These are phyloP conservation scores for Thunnus thynnus DNA, from an alignment of 2,113 vertebrate species.

Conservation along the genomic window DNA sequence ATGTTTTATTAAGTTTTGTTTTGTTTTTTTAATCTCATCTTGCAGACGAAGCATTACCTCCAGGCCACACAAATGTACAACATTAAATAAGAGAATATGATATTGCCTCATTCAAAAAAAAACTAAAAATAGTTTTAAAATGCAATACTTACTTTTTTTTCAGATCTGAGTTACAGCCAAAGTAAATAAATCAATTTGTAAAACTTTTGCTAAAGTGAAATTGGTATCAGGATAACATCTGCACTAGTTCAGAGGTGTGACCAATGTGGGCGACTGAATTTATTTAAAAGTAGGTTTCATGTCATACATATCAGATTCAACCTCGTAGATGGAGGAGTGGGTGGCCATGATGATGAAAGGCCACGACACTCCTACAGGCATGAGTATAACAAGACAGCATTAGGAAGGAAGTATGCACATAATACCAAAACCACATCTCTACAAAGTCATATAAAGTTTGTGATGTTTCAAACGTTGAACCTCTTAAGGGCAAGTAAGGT, in stretches of 20 bases:
- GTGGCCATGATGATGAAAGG: slow-evolving; percentile 52
- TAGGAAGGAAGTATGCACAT: neutral
- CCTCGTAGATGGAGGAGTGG: slow-evolving; percentile 41
- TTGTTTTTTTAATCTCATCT: too few relatives aligned
- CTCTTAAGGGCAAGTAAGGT: slow-evolving; percentile 17
- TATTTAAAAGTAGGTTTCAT: slow-evolving; percentile 47
- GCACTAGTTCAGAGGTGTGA: slow-evolving; percentile 43
- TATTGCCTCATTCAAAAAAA: neutral
- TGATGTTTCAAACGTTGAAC: slow-evolving; percentile 14
- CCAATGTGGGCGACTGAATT: slow-evolving; percentile 46
- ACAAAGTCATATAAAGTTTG: neutral
- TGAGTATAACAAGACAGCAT: slow-evolving; percentile 22
- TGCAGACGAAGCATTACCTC: too few relatives aligned
- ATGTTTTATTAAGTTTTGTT: too few relatives aligned
- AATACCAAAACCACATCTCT: neutral
- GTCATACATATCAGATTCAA: slow-evolving; percentile 28
- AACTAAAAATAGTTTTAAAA: too few relatives aligned
- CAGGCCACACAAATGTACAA: neutral
- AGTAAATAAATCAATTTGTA: slow-evolving; percentile 22
- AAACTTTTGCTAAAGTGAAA: slow-evolving; percentile 6
- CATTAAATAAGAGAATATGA: too few relatives aligned
- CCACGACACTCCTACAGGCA: slow-evolving; percentile 34
- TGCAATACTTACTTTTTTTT: neutral
- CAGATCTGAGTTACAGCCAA: neutral
- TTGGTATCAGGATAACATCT: slow-evolving; percentile 27